Evolutionary conservation across 2,797 vertebrate genomes (phyloP).

Genomic region (Lycodopsis pacificus): DNA sequence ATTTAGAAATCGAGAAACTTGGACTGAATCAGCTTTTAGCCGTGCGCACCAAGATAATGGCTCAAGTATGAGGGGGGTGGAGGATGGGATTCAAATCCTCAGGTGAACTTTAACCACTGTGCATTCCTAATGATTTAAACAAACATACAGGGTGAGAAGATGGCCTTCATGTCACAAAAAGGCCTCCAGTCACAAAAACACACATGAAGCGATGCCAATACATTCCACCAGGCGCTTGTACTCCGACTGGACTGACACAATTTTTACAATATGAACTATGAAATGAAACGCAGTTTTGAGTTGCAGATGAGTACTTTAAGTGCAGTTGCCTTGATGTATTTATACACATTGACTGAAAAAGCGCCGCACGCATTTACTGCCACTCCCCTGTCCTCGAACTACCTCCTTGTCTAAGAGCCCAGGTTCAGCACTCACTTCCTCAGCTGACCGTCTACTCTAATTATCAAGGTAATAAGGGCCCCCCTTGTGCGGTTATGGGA

Average conservation of each 20-base stretch:
- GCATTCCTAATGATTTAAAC: conserved; percentile 78
- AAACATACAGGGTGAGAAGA: conserved; percentile 73
- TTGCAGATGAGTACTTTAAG: not conserved
- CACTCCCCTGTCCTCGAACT: conserved; percentile 48
- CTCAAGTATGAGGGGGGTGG: conserved; percentile 28
- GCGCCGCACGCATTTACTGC: conserved; percentile 20
- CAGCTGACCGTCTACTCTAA: conserved; percentile 87
- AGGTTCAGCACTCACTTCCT: conserved; percentile 93
- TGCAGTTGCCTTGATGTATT: conserved; percentile 18
- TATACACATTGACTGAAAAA: conserved; percentile 25
- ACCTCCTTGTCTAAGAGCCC: conserved; percentile 59
- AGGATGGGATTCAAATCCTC: conserved; percentile 69
- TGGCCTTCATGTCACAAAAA: conserved; percentile 58
- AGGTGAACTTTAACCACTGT: conserved; percentile 76
- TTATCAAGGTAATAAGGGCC: conserved; percentile 93
- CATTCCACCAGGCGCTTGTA: not conserved
- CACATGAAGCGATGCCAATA: conserved; percentile 28
- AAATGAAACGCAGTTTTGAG: not conserved
- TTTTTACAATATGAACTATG: not conserved
- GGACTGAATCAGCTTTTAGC: conserved; percentile 39
- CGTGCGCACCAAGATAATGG: conserved; percentile 28
- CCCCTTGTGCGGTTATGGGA: conserved; percentile 81
- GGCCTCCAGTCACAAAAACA: conserved; percentile 23
- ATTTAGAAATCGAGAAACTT: conserved; percentile 8
- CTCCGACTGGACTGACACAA: not conserved